phyloP scores from a whole-genome alignment of 2,113 vertebrate species.

The Lycaon pictus region DNA sequence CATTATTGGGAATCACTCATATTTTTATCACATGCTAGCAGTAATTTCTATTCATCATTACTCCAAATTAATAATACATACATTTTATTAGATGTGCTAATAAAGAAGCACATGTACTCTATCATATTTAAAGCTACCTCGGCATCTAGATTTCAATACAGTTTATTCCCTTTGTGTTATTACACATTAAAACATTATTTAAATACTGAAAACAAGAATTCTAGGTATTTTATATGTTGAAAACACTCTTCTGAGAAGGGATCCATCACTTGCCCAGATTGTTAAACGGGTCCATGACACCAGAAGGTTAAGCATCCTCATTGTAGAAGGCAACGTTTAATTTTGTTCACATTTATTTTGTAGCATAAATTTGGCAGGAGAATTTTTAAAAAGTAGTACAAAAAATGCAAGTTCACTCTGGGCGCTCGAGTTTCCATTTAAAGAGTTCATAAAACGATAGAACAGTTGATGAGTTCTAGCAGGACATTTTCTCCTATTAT shows the following conservation, averaged over 20 bases:
- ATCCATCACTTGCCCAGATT: not conserved
- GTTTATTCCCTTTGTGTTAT: not conserved
- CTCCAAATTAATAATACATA: not conserved
- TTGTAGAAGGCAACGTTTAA: constrained; percentile 23
- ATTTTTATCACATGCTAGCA: not conserved
- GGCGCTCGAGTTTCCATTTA: not conserved
- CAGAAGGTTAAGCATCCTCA: not conserved
- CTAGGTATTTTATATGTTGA: not conserved
- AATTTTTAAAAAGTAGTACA: constrained; percentile 14
- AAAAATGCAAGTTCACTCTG: not conserved
- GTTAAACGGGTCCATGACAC: not conserved
- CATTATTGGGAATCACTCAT: not conserved
- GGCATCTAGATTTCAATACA: not conserved
- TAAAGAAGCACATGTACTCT: not conserved
- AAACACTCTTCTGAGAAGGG: constrained; percentile 6
- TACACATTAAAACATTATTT: not conserved
- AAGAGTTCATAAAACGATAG: not conserved
- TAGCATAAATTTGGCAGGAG: not conserved
- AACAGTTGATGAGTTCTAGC: not conserved
- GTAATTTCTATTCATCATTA: not conserved
- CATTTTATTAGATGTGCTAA: not conserved
- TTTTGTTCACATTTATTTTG: constrained; percentile 6
- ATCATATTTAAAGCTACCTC: not conserved
- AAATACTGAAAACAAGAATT: not conserved
- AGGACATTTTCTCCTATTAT: constrained; percentile 26